These are phyloP conservation scores for Liopterus haemorrhoidalis DNA, from an alignment of 2,888 invertebrate genomes.

Conservation along the genomic window DNA sequence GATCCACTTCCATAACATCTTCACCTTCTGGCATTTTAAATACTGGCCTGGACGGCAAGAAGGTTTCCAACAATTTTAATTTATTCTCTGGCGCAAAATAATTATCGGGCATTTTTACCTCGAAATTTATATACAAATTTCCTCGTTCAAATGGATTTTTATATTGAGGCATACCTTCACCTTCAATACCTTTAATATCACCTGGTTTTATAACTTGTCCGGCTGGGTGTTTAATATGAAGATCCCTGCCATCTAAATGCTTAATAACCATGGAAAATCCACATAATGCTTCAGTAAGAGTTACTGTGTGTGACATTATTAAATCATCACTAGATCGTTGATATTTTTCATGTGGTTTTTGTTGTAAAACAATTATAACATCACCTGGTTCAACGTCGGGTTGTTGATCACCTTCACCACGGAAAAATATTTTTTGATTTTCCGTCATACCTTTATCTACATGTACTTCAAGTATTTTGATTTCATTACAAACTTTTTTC, in stretches of 20 bases:
- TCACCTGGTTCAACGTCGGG: conserved; percentile 83
- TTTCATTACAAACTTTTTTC: conserved; percentile 74
- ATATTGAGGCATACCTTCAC: conserved; percentile 87
- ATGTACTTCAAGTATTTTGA: conserved; percentile 78
- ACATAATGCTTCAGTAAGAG: conserved; percentile 83
- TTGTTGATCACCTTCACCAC: conserved; percentile 86
- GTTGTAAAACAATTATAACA: conserved; percentile 79
- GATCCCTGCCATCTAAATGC: conserved; percentile 82
- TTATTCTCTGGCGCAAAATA: conserved; percentile 67
- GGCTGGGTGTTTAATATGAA: conserved; percentile 69
- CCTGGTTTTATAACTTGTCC: conserved; percentile 83
- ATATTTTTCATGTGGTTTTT: conserved; percentile 73
- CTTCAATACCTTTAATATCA: conserved; percentile 67
- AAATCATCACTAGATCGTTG: conserved; percentile 71
- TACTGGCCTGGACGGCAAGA: conserved; percentile 67
- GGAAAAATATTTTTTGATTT: conserved; percentile 76
- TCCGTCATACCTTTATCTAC: conserved; percentile 87
- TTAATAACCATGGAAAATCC: conserved; percentile 80
- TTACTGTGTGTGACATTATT: conserved; percentile 66
- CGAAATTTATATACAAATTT: conserved; percentile 80
- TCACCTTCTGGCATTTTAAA: conserved; percentile 71
- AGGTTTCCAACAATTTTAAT: conserved; percentile 62
- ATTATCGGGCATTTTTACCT: conserved; percentile 76
- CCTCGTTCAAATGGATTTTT: conserved; percentile 83
- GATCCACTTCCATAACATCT: conserved; percentile 78